A percentile compares a stretch with the other conserved stretches of the same genome.
These are phyloP conservation scores for Pomacea maculata DNA, from an alignment of 1,140 invertebrate genomes.

Conservation along the genomic window DNA sequence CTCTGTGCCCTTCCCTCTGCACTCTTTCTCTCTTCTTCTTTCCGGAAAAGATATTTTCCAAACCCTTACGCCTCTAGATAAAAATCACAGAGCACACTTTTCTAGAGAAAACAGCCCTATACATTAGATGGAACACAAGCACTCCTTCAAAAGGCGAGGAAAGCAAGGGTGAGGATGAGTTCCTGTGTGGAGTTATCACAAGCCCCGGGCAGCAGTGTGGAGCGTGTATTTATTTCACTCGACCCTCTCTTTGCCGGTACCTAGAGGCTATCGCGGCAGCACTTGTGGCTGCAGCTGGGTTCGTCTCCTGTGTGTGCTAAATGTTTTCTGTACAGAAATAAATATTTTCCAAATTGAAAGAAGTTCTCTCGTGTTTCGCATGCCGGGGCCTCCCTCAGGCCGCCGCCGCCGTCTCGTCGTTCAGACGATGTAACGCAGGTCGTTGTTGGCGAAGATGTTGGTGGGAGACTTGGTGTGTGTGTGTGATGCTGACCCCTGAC, in stretches of 20 bases:
- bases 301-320: background rate
- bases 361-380: conserved; percentile 1
- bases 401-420: too few relatives aligned
- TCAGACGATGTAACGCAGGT: too few relatives aligned
- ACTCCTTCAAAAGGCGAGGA: background rate
- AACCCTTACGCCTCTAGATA: too few relatives aligned
- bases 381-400: too few relatives aligned
- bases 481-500: too few relatives aligned
- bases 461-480: too few relatives aligned
- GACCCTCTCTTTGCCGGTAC: background rate
- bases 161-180: background rate
- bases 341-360: conserved; percentile 11
- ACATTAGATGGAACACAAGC: background rate
- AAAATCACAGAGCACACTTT: background rate
- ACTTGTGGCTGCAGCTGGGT: background rate
- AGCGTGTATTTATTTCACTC: background rate
- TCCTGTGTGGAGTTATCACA: background rate
- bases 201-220: background rate
- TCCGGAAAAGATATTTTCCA: too few relatives aligned
- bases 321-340: conserved; percentile 8
- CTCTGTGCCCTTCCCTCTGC: too few relatives aligned
- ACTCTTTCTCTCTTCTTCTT: too few relatives aligned
- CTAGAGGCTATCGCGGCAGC: background rate
- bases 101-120: background rate
- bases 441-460: too few relatives aligned